Base-by-base conservation (phyloP, 2,888 invertebrate species). In the Cetonia aurata region DNA sequence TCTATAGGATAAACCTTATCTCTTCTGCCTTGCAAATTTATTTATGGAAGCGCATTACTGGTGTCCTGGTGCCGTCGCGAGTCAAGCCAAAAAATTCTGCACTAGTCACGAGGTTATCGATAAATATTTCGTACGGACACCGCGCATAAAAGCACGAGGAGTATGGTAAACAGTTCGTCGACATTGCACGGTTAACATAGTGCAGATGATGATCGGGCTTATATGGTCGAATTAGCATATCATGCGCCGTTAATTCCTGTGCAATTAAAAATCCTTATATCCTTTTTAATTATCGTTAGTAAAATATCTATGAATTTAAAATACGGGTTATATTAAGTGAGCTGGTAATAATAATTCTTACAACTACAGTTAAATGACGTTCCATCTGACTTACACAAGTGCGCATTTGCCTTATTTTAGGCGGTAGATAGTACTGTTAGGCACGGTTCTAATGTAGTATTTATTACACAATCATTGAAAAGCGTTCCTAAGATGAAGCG, bases 121-220 rank as follows among this genome's bases (percentile, higher is more conserved):
- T 37, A 41, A 37, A 56, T 56, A 56, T 56, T 56, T 17, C 15
- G 19, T 37, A 13, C 15, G 56, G 41, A 6, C 41, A 41, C 17
- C 41, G 37, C 37, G 17, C 12, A 41, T 37, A 56, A 37, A 56
- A 37, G 37, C 37, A 15, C 56, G 37, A 17, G 12, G 56, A 56
- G 37, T 56, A 56, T 41, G 56, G 10, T 56, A 25, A 56, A 56
- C 37, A 56, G 56, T 56, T 56, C 56, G 41, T 56, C 56, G 56
- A 56, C 56, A 56, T 56, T 56, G 13, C 25, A 31, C 33, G 25
- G 12, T 4, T 25, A 53, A 17, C 37, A 37, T 15, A 8, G 37
- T 53, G 33, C 13, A 31, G 53, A 15, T 12, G 53, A 56, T 41
- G 56, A 56, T 56, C 56, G 13, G 37, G 37, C 10, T n/a, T 41